Evolutionary conservation across 2,113 vertebrate genomes (phyloP).

Genomic region (Aegithalos caudatus): DNA sequence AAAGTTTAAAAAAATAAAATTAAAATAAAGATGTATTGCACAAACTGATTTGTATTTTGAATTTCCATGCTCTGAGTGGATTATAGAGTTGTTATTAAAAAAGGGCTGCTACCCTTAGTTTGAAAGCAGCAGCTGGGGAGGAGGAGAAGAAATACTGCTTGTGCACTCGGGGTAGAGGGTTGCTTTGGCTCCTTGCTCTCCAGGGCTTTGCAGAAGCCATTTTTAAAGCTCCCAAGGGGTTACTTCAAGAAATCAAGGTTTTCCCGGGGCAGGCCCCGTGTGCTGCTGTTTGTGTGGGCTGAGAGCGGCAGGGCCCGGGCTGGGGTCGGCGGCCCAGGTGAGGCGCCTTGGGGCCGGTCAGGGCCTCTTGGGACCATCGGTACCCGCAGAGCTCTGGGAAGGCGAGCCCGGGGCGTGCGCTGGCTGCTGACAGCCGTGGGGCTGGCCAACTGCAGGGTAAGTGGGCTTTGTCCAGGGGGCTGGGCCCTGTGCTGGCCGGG

Average conservation of each 20-base stretch:
- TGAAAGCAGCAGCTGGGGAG: neutral
- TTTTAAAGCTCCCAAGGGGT: neutral
- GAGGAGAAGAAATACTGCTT: neutral
- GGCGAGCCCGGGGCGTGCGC: rapidly evolving
- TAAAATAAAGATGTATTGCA: slow-evolving; percentile 78
- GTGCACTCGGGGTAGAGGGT: rapidly evolving
- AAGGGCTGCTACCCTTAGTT: neutral
- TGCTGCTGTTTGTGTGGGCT: neutral
- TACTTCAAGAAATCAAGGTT: rapidly evolving
- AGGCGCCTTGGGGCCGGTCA: rapidly evolving
- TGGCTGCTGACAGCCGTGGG: neutral
- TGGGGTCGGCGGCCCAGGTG: neutral
- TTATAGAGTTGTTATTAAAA: neutral
- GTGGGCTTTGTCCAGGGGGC: rapidly evolving
- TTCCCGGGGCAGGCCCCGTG: rapidly evolving
- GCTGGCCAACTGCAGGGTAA: rapidly evolving
- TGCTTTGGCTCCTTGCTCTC: neutral
- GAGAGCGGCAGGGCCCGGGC: rapidly evolving
- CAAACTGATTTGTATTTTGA: slow-evolving; percentile 36
- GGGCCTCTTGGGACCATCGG: rapidly evolving
- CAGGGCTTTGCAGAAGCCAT: neutral
- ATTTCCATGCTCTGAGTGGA: neutral
- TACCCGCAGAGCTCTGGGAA: rapidly evolving
- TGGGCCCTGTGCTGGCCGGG: neutral
- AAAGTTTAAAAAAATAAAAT: slow-evolving; percentile 74